Evolutionary conservation across 2,113 vertebrate species (phyloP).

Genomic region (Nannobrachium achirus): DNA sequence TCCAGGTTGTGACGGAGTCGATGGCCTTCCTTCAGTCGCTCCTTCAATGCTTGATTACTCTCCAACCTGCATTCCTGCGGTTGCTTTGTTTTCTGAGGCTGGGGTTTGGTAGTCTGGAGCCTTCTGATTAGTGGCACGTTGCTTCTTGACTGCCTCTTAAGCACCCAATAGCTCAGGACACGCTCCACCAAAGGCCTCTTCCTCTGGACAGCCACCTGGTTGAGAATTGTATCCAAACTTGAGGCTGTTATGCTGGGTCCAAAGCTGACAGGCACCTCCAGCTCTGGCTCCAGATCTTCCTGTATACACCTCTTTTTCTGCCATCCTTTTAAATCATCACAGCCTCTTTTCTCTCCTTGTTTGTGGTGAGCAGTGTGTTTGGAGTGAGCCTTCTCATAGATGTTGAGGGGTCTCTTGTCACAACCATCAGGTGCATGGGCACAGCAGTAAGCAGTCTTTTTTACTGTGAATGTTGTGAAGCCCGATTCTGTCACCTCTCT

Average conservation of each 20-base stretch:
- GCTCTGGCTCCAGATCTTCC: slow-evolving; percentile 78
- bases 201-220: slow-evolving; percentile 95
- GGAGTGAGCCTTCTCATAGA: slow-evolving; percentile 88
- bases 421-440: slow-evolving; percentile 92
- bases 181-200: slow-evolving; percentile 94
- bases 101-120: slow-evolving; percentile 88
- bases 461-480: slow-evolving; percentile 89
- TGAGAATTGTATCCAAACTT: slow-evolving; percentile 95
- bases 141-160: slow-evolving; percentile 95
- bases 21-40: slow-evolving; percentile 97
- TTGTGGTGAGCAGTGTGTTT: slow-evolving; percentile 89
- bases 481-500: slow-evolving; percentile 80
- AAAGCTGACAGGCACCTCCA: slow-evolving; percentile 80
- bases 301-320: slow-evolving; percentile 91
- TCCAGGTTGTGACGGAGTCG: slow-evolving; percentile 96
- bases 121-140: slow-evolving; percentile 93
- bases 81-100: slow-evolving; percentile 82
- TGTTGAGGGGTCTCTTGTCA: slow-evolving; percentile 87
- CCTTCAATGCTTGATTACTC: slow-evolving; percentile 87
- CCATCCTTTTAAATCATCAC: slow-evolving; percentile 84
- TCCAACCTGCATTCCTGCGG: slow-evolving; percentile 83
- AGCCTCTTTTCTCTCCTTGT: slow-evolving; percentile 81
- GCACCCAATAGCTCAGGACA: slow-evolving; percentile 95
- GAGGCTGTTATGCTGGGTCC: slow-evolving; percentile 93
- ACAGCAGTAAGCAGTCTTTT: slow-evolving; percentile 96